Base-by-base conservation (phyloP, 2,888 invertebrate genomes). In the Lycophotia porphyrea region DNA sequence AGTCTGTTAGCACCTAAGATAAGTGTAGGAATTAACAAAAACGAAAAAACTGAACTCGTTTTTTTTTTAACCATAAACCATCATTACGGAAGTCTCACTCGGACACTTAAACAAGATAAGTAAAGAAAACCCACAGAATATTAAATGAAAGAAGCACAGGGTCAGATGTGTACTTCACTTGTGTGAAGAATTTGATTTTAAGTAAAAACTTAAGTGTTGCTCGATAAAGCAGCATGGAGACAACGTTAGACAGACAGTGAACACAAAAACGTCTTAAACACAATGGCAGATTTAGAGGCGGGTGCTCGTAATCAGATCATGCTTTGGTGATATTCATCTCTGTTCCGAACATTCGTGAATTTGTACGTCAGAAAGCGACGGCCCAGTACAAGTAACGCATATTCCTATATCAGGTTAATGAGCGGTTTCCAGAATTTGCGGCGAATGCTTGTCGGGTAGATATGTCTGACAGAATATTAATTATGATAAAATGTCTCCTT, bases 401-500 rank as follows among this genome's bases (percentile, higher is more conserved):
- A 44, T 44, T 64, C 24, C 8, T 76, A 36, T 9, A 7, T 15
- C 39, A 65, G 60, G 15, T 39, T 52, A 73, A 18, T 24, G 24
- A 64, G 42, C 44, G 34, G 36, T 55, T 61, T 55, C 47, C 60
- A 60, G 24, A 64, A 81, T 67, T 81, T 34, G 11, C 34, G 61
- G 39, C 34, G 49, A 39, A 27, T 60, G 15, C 34, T 34, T 68
- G 52, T 71, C 47, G 66, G 21, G 63, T 52, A 44, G n/a, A 67
- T 31, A 31, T 63, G 69, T 66, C 67, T 85, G 24, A 44, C 58
- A 31, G 24, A 42, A 27, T 36, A 58, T 11, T 42, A 47, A 39
- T 9, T 34, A 31, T 0, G 15, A 49, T 24, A 58, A 68, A 52
- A 61, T 65, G 21, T 44, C 31, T 68, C 21, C 90, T 88, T 74